Evolutionary conservation across 2,113 vertebrate species (phyloP), one percentile per base, ranked within the genome.

Genomic region (Anhinga rufa): DNA sequence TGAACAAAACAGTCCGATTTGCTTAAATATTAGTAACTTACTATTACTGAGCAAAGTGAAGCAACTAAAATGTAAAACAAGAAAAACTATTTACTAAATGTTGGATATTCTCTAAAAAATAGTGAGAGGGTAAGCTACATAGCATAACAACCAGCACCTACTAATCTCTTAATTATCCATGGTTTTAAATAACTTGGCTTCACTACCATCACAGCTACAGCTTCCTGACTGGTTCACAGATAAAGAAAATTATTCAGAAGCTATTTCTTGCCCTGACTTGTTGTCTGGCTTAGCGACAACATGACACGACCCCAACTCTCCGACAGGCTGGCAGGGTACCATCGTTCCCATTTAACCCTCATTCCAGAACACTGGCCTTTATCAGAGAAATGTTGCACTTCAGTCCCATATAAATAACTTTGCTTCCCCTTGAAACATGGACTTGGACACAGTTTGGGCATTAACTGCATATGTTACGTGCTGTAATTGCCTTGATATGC

Each of bases 401-500:
- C 18, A 42, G 44, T 21, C 38, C 40, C 72, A 6, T 20, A 68
- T 4, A 90, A 92, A 80, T 91, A 91, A 58, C 66, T 76, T 10
- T 0, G 24, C 36, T 80, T 40, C 40, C 31, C 61, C 52, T 88
- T 36, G 44, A 86, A 84, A 40, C 60, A 1, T 0, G 7, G 36
- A 3, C 40, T 44, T 10, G 49, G 46, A 24, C 49, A 44, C 4
- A 8, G 42, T 18, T 22, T 42, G 65, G 49, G 51, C 25, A 36
- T 28, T 5, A 70, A 26, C 29, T 17, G 32, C 38, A 26, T 15
- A 38, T 25, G 57, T 58, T 46, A 34, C 2, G 0, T 1, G 5
- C 44, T 80, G 0, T 1, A 31, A 44, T 36, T 77, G 26, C n/a
- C 24, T 34, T 9, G 9, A 32, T 1, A 5, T 4, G 3, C 10